Conservation (phyloP, 2,888 invertebrate genomes). For the Nomada hirtipes region DNA sequence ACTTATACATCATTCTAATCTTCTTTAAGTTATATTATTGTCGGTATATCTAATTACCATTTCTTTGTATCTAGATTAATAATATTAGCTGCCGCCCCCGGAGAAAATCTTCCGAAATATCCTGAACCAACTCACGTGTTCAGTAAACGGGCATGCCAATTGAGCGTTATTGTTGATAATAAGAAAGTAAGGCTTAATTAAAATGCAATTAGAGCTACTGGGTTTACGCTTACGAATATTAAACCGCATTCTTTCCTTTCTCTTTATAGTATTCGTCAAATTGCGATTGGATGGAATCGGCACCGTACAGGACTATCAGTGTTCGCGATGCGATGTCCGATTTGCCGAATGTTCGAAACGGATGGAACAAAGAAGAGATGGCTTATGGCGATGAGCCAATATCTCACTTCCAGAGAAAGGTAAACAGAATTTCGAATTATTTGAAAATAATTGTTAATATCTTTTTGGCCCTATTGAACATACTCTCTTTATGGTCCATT, state of each 20-base stretch:
- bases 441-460: not conserved
- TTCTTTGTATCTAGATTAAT: constrained; percentile 85
- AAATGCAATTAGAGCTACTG: not conserved
- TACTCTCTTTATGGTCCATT: not conserved
- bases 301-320: constrained; percentile 91
- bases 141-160: constrained; percentile 88
- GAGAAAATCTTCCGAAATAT: constrained; percentile 89
- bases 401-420: constrained; percentile 90
- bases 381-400: constrained; percentile 90
- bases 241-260: not conserved
- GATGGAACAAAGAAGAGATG: constrained; percentile 89
- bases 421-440: constrained; percentile 61
- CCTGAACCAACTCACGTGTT: constrained; percentile 93
- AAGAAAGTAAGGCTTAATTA: constrained; percentile 83
- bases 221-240: not conserved
- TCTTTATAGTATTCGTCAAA: constrained; percentile 82
- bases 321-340: constrained; percentile 93
- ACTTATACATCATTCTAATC: not conserved
- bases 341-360: constrained; percentile 90
- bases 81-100: constrained; percentile 93
- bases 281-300: constrained; percentile 88
- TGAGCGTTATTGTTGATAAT: constrained; percentile 87
- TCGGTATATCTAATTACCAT: not conserved
- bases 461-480: not conserved
- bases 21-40: not conserved